Percentiles rank a stretch among this genome's conserved stretches.
These are phyloP conservation scores for Serripes groenlandicus DNA, from an alignment of 2,888 invertebrate species.

Conservation along the genomic window DNA sequence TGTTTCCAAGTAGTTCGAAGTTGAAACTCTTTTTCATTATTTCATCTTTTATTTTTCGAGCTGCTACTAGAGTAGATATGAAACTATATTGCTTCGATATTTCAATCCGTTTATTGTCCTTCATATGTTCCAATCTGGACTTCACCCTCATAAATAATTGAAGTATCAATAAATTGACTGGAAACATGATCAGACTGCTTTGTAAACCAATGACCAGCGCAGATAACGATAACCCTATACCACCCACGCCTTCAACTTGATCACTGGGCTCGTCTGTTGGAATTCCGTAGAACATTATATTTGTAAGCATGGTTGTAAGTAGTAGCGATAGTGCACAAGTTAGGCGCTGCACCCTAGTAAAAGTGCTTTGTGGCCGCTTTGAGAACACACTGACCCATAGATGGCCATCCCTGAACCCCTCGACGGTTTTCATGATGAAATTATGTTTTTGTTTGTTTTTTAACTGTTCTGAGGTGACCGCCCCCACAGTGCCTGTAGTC, in stretches of 20 bases:
- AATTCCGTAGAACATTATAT: slow-evolving; percentile 83
- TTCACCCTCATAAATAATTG: slow-evolving; percentile 71
- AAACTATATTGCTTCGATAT: background rate
- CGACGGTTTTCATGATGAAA: slow-evolving; percentile 68
- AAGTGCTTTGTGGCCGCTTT: slow-evolving; percentile 78
- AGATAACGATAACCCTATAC: slow-evolving; percentile 66
- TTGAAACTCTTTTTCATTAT: background rate
- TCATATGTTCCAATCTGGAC: slow-evolving; percentile 35
- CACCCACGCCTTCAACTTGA: slow-evolving; percentile 60
- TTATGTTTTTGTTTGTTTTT: slow-evolving; percentile 62
- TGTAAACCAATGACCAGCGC: slow-evolving; percentile 75
- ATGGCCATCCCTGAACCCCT: slow-evolving; percentile 80
- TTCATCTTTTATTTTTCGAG: background rate
- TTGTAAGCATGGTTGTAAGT: slow-evolving; percentile 80
- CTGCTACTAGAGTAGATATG: background rate
- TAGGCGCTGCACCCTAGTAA: slow-evolving; percentile 83
- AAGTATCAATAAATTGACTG: slow-evolving; percentile 76
- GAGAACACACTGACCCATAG: slow-evolving; percentile 84
- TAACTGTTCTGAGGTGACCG: slow-evolving; percentile 61
- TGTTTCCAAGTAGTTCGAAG: too few species aligned
- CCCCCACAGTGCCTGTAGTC: slow-evolving; percentile 65
- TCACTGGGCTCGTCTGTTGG: slow-evolving; percentile 76
- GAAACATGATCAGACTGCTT: slow-evolving; percentile 77
- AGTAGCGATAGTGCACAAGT: slow-evolving; percentile 82
- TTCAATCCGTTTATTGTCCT: background rate